A percentile compares a stretch with the other conserved stretches of the same genome.
Evolutionary conservation across 2,113 vertebrate species (phyloP).

Genomic region (Polypterus senegalus): DNA sequence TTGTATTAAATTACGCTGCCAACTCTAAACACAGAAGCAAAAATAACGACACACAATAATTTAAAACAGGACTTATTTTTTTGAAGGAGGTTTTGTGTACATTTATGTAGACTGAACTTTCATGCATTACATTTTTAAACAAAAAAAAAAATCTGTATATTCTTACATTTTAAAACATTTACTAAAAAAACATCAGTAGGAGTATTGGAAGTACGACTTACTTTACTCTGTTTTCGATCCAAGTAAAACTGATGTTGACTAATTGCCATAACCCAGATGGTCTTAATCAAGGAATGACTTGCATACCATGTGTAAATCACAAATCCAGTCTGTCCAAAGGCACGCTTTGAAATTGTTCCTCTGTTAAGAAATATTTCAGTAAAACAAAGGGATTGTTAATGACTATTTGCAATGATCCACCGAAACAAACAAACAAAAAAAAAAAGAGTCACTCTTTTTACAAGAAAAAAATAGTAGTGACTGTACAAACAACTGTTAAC

Average conservation of each 20-base stretch:
- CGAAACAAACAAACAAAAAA: conserved; percentile 13
- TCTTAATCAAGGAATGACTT: conserved; percentile 91
- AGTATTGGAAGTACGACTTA: conserved; percentile 42
- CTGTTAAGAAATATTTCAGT: conserved; percentile 34
- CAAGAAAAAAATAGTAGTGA: no score
- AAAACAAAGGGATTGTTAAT: background rate
- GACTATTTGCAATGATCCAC: background rate
- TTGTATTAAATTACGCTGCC: no score
- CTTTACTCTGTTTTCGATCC: conserved; percentile 94
- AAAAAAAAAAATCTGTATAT: no score
- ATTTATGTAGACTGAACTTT: no score
- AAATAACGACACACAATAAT: no score
- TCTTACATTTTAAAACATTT: background rate
- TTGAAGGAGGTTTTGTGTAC: no score
- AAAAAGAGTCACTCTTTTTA: no score
- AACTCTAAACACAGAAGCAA: no score
- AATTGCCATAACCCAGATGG: conserved; percentile 98
- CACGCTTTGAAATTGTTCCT: conserved; percentile 73
- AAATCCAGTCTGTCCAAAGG: conserved; percentile 81
- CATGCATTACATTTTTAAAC: no score
- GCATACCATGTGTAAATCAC: conserved; percentile 97
- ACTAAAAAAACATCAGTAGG: background rate
- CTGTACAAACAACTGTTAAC: no score
- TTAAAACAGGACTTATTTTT: no score
- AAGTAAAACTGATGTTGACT: conserved; percentile 98